Base-by-base conservation (phyloP, 2,888 invertebrate species). In the Ligdia adustata region DNA sequence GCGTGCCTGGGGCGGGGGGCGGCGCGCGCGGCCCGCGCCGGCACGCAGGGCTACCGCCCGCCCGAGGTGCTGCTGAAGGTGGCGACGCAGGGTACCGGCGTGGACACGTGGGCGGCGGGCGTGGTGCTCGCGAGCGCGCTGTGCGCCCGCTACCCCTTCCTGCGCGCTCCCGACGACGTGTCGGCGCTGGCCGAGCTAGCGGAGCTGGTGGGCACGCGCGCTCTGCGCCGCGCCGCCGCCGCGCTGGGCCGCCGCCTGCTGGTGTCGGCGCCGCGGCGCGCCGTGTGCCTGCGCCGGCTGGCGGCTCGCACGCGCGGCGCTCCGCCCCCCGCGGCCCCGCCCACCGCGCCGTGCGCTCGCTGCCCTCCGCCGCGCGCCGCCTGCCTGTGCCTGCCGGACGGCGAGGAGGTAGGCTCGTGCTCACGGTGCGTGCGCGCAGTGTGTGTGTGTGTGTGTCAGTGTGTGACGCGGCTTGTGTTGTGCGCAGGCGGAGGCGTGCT, bases 21-120 rank as follows among this genome's bases (percentile, higher is more conserved):
- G 34, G 93, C 95, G 60, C 91, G 92, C 37, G 97, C 96, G 4
- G 93, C 95, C 2, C 90, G 97, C 64, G 97, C 97, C 40, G 97
- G 97, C 53, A 97, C 97, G 29, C 96, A 97, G 39, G 97, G 97
- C 20, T 97, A 95, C 81, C 91, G 97, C 15, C 95, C 97, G 41
- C 97, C 97, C 0, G 97, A 96, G 89, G 95, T 96, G 63, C 80
- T 96, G 59, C 88, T 97, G 16, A 96, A 96, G 82, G 93, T 93
- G 75, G 89, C 92, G n/a, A 88, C 92, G 51, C 98, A 98, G 88
- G 94, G 94, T 18, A 94, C 95, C 66, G 95, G 95, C 52, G 95
- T 98, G 58, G 98, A 98, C 85, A 91, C 96, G 65, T 98, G 98
- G 97, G 96, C 97, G 34, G 93, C 93, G 28, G 97, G 97, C 46